phyloP scores from a whole-genome alignment of 2,113 vertebrate species.

The Oreochromis tanganicae region DNA sequence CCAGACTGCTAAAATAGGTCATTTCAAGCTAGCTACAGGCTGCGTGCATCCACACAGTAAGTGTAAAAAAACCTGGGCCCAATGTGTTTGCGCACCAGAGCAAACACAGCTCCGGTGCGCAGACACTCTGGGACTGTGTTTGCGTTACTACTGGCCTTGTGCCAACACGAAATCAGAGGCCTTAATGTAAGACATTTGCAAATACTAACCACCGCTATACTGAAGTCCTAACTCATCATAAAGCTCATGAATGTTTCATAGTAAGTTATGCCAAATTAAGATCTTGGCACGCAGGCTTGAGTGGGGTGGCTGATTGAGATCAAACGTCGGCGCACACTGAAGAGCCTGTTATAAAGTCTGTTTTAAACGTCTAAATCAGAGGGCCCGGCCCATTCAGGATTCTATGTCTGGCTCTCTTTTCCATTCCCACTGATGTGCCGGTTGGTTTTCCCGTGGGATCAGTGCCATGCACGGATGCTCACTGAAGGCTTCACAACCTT shows the following conservation, averaged over 20 bases:
- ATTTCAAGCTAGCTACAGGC: background rate
- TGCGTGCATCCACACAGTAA: background rate
- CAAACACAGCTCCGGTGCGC: background rate
- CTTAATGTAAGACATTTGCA: background rate
- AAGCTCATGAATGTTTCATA: slow-evolving; percentile 31
- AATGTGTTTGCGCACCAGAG: background rate
- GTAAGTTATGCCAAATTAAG: slow-evolving; percentile 23
- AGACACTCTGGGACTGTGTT: background rate
- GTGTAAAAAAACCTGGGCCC: background rate
- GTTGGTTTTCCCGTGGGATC: slow-evolving; percentile 16
- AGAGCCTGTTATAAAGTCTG: slow-evolving; percentile 2
- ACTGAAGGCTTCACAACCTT: background rate
- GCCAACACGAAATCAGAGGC: background rate
- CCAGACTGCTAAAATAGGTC: background rate
- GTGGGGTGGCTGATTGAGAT: slow-evolving; percentile 20
- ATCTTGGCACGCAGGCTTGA: background rate
- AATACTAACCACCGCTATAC: background rate
- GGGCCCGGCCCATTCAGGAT: slow-evolving; percentile 1
- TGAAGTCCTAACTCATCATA: slow-evolving; percentile 9
- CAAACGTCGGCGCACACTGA: background rate
- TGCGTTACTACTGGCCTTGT: background rate
- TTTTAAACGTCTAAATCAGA: slow-evolving; percentile 35
- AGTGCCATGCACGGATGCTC: slow-evolving; percentile 8
- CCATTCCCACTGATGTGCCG: slow-evolving; percentile 26
- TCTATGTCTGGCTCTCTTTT: slow-evolving; percentile 10